These are phyloP conservation scores for Heliothis subflexa DNA, from an alignment of 1,140 invertebrate genomes.

Conservation along the genomic window DNA sequence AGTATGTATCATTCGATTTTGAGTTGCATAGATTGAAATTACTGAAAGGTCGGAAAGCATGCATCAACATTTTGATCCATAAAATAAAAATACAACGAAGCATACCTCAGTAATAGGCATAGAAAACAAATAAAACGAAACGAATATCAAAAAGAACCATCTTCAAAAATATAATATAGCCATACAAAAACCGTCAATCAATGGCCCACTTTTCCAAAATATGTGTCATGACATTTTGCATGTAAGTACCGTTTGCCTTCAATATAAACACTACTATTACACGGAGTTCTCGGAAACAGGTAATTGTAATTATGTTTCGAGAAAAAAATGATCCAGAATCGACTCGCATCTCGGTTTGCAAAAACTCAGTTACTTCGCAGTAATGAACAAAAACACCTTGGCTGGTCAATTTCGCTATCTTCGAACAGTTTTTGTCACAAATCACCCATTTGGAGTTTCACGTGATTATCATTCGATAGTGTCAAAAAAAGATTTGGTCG, in stretches of 20 bases:
- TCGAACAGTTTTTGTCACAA: conserved; percentile 43
- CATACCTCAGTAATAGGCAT: too few relatives aligned
- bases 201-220: conserved; percentile 4
- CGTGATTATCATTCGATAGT: conserved; percentile 10
- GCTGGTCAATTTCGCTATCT: conserved; percentile 37
- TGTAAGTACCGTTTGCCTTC: conserved; percentile 14
- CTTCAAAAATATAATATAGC: neutral
- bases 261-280: conserved; percentile 36
- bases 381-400: conserved; percentile 42
- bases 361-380: conserved; percentile 25
- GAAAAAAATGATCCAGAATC: conserved; percentile 36
- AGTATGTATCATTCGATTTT: neutral
- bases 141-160: neutral
- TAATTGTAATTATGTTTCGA: conserved; percentile 28
- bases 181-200: neutral
- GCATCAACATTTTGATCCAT: too few relatives aligned
- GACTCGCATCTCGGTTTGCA: neutral
- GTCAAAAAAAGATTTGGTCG: conserved; percentile 11
- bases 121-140: neutral
- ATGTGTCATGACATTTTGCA: conserved; percentile 17
- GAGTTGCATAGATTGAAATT: too few relatives aligned
- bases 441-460: conserved; percentile 37
- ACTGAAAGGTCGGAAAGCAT: too few relatives aligned
- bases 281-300: conserved; percentile 17
- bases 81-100: too few relatives aligned